Evolutionary conservation across 2,888 invertebrate genomes (phyloP).

Genomic region (Spatulosminthurus flaviceps): DNA sequence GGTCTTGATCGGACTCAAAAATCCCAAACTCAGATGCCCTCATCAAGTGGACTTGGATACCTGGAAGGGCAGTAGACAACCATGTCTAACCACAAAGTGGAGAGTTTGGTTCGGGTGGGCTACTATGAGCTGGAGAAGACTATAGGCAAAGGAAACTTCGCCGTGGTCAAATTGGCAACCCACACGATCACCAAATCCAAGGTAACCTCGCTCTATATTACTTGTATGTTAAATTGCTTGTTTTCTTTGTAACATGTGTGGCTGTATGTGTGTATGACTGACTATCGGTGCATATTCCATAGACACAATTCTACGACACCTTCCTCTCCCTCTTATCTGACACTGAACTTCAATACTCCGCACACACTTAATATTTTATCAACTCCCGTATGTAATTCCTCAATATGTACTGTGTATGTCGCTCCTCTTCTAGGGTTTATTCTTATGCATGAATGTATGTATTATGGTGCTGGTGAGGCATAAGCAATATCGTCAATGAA

Average conservation of each 20-base stretch:
- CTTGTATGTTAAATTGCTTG: background rate
- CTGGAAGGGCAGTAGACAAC: slow-evolving; percentile 8
- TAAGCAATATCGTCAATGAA: background rate
- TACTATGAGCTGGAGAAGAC: slow-evolving; percentile 98
- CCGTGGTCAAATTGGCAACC: slow-evolving; percentile 97
- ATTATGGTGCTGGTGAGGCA: background rate
- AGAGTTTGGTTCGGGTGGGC: slow-evolving; percentile 79
- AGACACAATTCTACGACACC: slow-evolving; percentile 4
- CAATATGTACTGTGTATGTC: no score
- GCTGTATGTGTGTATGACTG: no score
- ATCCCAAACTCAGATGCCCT: no score
- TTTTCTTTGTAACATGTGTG: background rate
- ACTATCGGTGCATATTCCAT: background rate
- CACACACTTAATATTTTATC: background rate
- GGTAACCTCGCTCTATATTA: slow-evolving; percentile 71
- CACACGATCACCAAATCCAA: slow-evolving; percentile 98
- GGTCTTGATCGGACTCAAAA: no score
- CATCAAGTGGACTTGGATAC: no score
- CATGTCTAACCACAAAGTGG: slow-evolving; percentile 55
- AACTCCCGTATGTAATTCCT: no score
- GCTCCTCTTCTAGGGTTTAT: no score
- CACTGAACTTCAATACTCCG: slow-evolving; percentile 22
- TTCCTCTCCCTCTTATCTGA: slow-evolving; percentile 32
- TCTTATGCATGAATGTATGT: no score
- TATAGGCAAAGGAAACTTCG: slow-evolving; percentile 99